Base-by-base conservation (phyloP, 2,888 invertebrate species). In the Eustalomyia histrio region DNA sequence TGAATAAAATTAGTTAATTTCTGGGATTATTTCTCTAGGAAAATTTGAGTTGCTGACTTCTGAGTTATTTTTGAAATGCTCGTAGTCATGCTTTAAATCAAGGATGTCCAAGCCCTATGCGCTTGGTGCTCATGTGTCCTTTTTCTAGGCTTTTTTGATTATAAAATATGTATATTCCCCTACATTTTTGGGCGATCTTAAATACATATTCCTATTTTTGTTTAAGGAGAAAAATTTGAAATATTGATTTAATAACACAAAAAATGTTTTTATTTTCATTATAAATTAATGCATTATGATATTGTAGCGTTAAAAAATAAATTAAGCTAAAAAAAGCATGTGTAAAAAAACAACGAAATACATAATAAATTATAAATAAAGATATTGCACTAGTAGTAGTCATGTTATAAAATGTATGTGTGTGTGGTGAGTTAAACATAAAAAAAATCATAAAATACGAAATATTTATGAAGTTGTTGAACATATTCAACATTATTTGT, bases 331-430 rank as follows among this genome's bases (percentile, higher is more conserved):
- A 29, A 24, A 29, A 74, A 68, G 67, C 72, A 57, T 52, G 43
- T 39, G 16, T 47, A 50, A 67, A 50, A 24, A 24, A 76, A 57
- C 9, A 57, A 16, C n/a, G 7, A 29, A 29, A 29, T 3, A 29
- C 3, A 29, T 33, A 9, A 47, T 57, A 50, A 57, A 47, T 43
- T 16, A n/a, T 67, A 63, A 9, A 68, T n/a, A 50, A 29, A 16
- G n/a, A 61, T 78, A 81, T 81, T 81, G 81, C 78, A 81, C 81
- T 78, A 71, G 52, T 78, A 71, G 52, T 39, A 57, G 35, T 63
- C 55, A 55, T 18, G 7, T 29, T 29, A 29, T 29, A 29, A 29
- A 4, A 3, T 21, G 2, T 21, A 21, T 21, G 29, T 6, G 5
- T 39, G 29, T 67, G 43, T 39, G 50, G 14, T n/a, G 43, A 14